These are phyloP conservation scores for Fabriciana adippe DNA, from an alignment of 2,888 invertebrate species.

Conservation along the genomic window DNA sequence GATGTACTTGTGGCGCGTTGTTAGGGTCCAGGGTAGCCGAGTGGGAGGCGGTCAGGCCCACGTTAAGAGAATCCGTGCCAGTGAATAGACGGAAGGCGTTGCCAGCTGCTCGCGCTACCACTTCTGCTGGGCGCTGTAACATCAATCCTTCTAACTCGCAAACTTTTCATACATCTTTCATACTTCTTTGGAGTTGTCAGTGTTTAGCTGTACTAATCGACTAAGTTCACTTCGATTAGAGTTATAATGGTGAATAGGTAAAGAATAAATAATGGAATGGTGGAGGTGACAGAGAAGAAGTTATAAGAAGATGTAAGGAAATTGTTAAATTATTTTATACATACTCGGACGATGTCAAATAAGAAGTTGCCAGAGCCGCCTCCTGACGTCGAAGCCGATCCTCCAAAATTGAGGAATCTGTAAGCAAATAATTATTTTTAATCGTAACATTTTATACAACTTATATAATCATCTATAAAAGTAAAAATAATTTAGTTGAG, in stretches of 20 bases:
- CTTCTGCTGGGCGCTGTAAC: constrained; percentile 88
- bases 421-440: not conserved
- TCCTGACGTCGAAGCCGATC: constrained; percentile 74
- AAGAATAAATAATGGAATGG: constrained; percentile 12
- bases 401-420: constrained; percentile 85
- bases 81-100: constrained; percentile 90
- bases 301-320: constrained; percentile 10
- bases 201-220: not conserved
- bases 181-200: not conserved
- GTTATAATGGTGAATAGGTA: not conserved
- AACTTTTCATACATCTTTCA: constrained; percentile 1
- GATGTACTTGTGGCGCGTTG: constrained; percentile 77
- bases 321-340: constrained; percentile 53
- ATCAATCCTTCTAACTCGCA: constrained; percentile 53
- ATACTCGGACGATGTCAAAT: constrained; percentile 94
- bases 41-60: constrained; percentile 85
- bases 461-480: not conserved
- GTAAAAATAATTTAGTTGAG: not conserved
- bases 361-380: constrained; percentile 94
- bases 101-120: constrained; percentile 90
- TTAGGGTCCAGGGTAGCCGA: constrained; percentile 76
- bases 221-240: not conserved
- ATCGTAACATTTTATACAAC: not conserved
- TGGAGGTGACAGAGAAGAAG: constrained; percentile 10
- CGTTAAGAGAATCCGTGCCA: constrained; percentile 87